Evolutionary conservation across 2,113 vertebrate species (phyloP).

Genomic region (Dasyornis broadbenti): DNA sequence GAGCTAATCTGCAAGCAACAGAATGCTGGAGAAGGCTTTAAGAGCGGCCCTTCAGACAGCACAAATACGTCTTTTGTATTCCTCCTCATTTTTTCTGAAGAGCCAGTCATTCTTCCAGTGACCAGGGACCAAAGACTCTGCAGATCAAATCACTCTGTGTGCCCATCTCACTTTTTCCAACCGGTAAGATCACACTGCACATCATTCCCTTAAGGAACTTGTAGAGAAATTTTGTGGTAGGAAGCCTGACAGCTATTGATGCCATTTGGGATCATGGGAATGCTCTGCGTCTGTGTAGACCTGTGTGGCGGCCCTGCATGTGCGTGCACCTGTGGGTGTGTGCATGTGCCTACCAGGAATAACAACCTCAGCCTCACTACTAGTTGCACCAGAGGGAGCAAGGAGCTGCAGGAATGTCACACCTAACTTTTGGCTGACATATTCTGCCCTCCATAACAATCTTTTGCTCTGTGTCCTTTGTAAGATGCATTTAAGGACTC

Average conservation of each 20-base stretch:
- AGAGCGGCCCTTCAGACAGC: neutral
- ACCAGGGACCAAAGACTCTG: neutral
- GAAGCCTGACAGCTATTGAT: neutral
- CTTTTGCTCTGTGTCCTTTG: neutral
- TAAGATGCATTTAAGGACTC: neutral
- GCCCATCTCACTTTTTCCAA: neutral
- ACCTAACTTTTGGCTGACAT: too few species aligned
- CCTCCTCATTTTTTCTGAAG: neutral
- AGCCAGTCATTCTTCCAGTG: neutral
- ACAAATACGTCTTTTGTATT: neutral
- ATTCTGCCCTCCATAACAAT: neutral
- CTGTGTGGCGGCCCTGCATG: neutral
- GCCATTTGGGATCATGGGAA: neutral
- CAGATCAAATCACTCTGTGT: neutral
- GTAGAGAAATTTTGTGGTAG: neutral
- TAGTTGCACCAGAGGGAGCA: neutral
- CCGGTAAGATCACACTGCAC: rapidly evolving
- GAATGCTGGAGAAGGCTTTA: neutral
- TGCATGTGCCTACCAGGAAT: rapidly evolving
- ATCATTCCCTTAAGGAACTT: neutral
- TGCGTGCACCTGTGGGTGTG: neutral
- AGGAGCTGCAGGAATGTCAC: neutral
- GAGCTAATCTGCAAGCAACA: neutral
- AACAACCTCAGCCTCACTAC: neutral
- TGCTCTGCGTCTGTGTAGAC: neutral